Evolutionary conservation across 2,888 invertebrate species (phyloP).

Genomic region (Mimumesa dahlbomi): DNA sequence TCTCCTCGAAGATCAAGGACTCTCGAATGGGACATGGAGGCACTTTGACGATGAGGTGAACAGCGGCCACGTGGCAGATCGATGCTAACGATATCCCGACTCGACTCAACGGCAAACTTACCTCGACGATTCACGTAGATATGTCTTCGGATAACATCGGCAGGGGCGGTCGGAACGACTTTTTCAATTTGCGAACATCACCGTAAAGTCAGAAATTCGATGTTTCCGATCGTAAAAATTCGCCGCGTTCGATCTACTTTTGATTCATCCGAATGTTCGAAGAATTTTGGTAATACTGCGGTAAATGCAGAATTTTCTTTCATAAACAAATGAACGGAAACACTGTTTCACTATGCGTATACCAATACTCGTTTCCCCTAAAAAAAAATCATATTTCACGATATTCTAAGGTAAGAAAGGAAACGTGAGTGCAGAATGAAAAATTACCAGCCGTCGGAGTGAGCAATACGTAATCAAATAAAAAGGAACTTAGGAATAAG

Average conservation of each 20-base stretch:
- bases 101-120: not conserved
- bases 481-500: not conserved
- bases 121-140: not conserved
- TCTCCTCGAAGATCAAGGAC: conserved; percentile 17
- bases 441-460: too few relatives aligned
- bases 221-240: not conserved
- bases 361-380: too few relatives aligned
- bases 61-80: conserved; percentile 4
- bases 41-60: conserved; percentile 6
- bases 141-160: not conserved
- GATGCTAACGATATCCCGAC: conserved; percentile 17
- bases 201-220: not conserved
- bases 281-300: too few relatives aligned
- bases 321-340: too few relatives aligned
- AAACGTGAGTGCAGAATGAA: too few relatives aligned
- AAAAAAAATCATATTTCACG: too few relatives aligned
- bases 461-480: not conserved
- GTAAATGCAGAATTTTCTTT: too few relatives aligned
- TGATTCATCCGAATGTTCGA: too few relatives aligned
- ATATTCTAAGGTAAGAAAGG: too few relatives aligned
- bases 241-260: too few relatives aligned
- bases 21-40: not conserved
- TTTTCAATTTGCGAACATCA: not conserved
- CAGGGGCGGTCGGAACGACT: not conserved
- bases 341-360: too few relatives aligned